A percentile compares a stretch with the other conserved stretches of the same genome.
These are phyloP conservation scores for Ceryle rudis DNA, from an alignment of 2,797 vertebrate species.

Conservation along the genomic window DNA sequence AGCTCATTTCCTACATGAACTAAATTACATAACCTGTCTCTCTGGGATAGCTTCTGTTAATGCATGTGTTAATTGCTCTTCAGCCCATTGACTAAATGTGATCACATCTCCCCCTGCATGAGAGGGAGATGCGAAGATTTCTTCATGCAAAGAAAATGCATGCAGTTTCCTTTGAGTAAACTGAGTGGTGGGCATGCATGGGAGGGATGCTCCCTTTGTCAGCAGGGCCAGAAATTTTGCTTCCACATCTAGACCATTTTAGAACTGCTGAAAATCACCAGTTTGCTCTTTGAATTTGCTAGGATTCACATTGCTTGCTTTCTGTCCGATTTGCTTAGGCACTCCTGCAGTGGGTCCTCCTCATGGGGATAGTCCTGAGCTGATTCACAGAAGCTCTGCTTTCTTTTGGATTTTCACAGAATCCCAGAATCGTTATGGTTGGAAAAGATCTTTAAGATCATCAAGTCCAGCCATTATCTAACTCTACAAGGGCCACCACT, in stretches of 20 bases:
- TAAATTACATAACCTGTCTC: neutral
- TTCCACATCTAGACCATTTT: neutral
- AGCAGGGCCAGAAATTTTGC: neutral
- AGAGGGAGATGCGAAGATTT: too few species aligned
- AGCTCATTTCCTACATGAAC: neutral
- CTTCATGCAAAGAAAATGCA: neutral
- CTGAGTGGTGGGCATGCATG: neutral
- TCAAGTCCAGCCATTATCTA: too few species aligned
- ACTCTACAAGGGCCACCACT: too few species aligned
- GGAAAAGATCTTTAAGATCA: too few species aligned
- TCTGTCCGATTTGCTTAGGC: neutral
- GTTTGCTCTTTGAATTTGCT: neutral
- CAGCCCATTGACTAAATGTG: neutral
- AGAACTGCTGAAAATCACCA: neutral
- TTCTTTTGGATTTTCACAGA: neutral
- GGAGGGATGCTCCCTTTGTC: fast-evolving
- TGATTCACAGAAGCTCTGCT: neutral
- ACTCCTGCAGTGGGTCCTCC: neutral
- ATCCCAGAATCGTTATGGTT: too few species aligned
- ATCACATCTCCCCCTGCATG: neutral
- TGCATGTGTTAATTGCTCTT: neutral
- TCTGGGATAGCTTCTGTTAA: neutral
- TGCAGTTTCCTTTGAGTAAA: neutral
- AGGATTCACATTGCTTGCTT: neutral
- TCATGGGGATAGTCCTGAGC: neutral